Evolutionary conservation across 1,140 invertebrate genomes (phyloP), one percentile per base, ranked within the genome.

Genomic region (Lordiphosa stackelbergi): DNA sequence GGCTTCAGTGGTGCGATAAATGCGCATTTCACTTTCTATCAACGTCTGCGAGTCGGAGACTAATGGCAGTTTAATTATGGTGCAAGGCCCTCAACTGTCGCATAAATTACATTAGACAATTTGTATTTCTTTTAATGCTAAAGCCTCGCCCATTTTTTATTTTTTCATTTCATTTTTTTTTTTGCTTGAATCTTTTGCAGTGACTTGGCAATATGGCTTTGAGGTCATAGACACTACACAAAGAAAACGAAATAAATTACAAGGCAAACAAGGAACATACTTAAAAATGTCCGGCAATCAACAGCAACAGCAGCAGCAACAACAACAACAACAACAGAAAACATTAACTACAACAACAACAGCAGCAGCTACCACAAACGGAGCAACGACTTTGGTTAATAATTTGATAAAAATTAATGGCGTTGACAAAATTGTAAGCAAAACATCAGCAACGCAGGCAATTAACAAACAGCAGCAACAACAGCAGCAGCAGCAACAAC

Each of bases 21-120:
- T 83, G 77, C 59, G 58, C 77, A 83, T 81, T 81, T 81, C 77
- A 81, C 77, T 81, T 81, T 81, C 77, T 75, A 81, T 65, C 53
- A 74, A 58, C 63, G 54, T 62, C 58, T 56, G 22, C 37, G 16
- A 53, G 36, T 38, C 36, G 36, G 35, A 31, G 55, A 12, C 68
- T 71, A 71, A 79, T 68, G 64, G 53, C 72, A 62, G 54, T 77
- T 81, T 81, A 81, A 81, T 81, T 81, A 83, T 75, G 58, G 49
- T 51, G 53, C 49, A 41, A 48, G 54, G 75, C 66, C 73, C 73
- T 77, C 55, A 58, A 37, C 57, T 79, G 71, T 79, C 74, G 54
- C 70, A 81, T 81, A 70, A 68, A 63, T 68, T 43, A 60, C 75
- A 81, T 53, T 71, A 59, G 55, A 54, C 46, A 61, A 62, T 70